phyloP scores from a whole-genome alignment of 2,797 vertebrate species.

The Sarcophilus harrisii region DNA sequence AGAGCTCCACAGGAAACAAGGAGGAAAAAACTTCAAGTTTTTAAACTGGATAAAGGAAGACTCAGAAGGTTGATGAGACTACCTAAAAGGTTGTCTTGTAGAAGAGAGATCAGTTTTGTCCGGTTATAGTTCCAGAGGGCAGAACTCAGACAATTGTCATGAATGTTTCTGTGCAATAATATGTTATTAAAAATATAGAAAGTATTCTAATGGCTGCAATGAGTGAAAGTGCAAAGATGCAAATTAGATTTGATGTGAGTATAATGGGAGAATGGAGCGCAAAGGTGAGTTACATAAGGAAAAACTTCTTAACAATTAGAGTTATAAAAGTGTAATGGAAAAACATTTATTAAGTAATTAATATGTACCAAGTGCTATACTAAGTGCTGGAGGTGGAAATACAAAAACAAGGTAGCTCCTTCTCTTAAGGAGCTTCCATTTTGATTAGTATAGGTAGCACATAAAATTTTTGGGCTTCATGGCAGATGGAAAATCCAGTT shows the following conservation, averaged over 20 bases:
- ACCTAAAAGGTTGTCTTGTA: neutral
- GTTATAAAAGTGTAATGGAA: neutral
- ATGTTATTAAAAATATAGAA: neutral
- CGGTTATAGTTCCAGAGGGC: neutral
- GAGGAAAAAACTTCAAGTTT: neutral
- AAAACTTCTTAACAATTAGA: neutral
- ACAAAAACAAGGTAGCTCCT: neutral
- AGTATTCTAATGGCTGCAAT: neutral
- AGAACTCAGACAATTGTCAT: neutral
- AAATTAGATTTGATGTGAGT: neutral
- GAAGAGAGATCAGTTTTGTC: neutral
- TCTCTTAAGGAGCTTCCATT: neutral
- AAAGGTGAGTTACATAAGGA: neutral
- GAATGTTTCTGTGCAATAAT: neutral
- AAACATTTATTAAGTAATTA: constrained; percentile 6
- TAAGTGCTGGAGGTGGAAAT: neutral
- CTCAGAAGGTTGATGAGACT: neutral
- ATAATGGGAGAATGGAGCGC: neutral
- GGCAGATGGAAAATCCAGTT: neutral
- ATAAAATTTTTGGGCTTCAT: neutral
- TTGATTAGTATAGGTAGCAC: neutral
- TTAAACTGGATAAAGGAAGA: neutral
- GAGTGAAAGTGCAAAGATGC: neutral
- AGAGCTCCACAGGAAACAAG: neutral
- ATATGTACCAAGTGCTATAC: neutral